A percentile compares a stretch with the other conserved stretches of the same genome.
phyloP scores from a whole-genome alignment of 2,888 invertebrate genomes.

The Epinotia nisella region DNA sequence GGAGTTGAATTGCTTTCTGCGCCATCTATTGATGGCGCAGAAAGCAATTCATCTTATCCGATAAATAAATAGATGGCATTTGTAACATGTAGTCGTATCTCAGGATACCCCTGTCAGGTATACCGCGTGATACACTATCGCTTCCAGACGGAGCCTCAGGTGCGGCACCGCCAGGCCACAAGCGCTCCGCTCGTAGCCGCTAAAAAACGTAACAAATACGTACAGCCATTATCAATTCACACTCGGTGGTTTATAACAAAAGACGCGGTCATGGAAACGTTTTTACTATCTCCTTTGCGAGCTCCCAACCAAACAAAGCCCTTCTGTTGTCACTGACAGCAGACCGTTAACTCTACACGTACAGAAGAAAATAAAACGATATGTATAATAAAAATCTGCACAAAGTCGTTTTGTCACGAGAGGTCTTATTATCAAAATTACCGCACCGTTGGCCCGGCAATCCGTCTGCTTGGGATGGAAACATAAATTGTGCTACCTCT shows the following conservation, averaged over 20 bases:
- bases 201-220: constrained; percentile 64
- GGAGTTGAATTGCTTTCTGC: no score
- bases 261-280: constrained; percentile 66
- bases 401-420: constrained; percentile 30
- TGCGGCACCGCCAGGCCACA: constrained; percentile 18
- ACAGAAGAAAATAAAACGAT: constrained; percentile 37
- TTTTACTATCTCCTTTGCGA: constrained; percentile 61
- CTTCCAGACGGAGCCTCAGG: constrained; percentile 7
- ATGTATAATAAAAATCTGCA: constrained; percentile 40
- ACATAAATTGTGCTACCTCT: constrained; percentile 27
- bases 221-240: constrained; percentile 76
- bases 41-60: no score
- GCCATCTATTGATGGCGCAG: no score
- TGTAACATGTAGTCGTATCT: not conserved
- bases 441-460: constrained; percentile 17
- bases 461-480: constrained; percentile 23
- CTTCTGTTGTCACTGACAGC: constrained; percentile 50
- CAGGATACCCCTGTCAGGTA: constrained; percentile 3
- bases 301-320: constrained; percentile 63
- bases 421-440: constrained; percentile 23
- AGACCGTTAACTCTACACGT: constrained; percentile 41
- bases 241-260: constrained; percentile 73
- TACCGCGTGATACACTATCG: constrained; percentile 6
- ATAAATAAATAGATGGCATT: not conserved
- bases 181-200: constrained; percentile 10